Evolutionary conservation across 2,888 invertebrate genomes (phyloP), one percentile per base, ranked within the genome.

Genomic region (Phortica okadai): DNA sequence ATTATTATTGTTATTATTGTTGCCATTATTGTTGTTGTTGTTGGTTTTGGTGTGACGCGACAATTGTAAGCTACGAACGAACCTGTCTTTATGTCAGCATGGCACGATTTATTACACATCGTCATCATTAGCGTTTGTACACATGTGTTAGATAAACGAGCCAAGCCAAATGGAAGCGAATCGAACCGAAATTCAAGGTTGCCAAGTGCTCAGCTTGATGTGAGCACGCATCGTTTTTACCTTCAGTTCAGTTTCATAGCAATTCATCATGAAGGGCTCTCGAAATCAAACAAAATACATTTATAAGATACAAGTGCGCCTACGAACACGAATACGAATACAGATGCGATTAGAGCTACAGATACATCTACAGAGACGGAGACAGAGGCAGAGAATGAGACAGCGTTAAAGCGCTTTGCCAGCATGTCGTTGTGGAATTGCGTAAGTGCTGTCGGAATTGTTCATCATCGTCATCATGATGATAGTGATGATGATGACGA

Each of bases 161-260:
- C 21, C 21, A 21, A 21, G 21, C 21, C 21, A 21, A 21, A 78
- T 80, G 74, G 80, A 5, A 82, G 79, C 77, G 79, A 16, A 42
- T 44, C 75, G 78, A 80, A 79, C 77, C 80, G 83, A 81, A 75
- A 82, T 81, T 84, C 86, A 86, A 85, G 86, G 82, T 80, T 83
- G 80, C 70, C 44, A 45, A 62, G 62, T 62, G 62, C 56, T 78
- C 33, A 80, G 79, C 76, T 74, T 77, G 79, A 76, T 82, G 75
- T 50, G 50, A 50, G 50, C 14, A 50, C 14, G 42, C 42, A 42
- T 33, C 64, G n/a, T 42, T 42, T 66, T 64, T 33, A 33, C 59
- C 59, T 59, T 59, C 59, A 54, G 59, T 59, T 59, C 4, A 11
- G 1, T 64, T 64, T 64, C 21, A 4, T 56, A 5, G 44, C n/a